Percentiles rank a stretch among this genome's conserved stretches.
phyloP scores from a whole-genome alignment of 2,797 vertebrate genomes.

The Lophius americanus region DNA sequence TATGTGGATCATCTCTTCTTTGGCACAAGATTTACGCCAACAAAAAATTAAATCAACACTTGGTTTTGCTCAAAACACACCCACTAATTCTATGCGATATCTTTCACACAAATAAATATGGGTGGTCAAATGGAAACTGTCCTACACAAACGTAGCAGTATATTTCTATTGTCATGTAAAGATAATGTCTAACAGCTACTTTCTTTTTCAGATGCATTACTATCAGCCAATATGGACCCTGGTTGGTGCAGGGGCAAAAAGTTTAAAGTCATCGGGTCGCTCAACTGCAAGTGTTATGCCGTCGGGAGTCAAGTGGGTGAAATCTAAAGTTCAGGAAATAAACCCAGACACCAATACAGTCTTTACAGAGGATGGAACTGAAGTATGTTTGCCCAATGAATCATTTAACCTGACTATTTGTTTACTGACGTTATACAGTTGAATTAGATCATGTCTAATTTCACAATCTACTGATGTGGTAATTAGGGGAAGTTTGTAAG shows the following conservation, averaged over 20 bases:
- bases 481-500: not conserved
- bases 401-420: not conserved
- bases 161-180: not conserved
- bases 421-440: not conserved
- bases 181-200: not conserved
- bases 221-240: slow-evolving; percentile 98
- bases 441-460: not conserved
- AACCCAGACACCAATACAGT: slow-evolving; percentile 90
- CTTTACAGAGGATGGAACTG: slow-evolving; percentile 81
- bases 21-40: no score
- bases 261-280: slow-evolving; percentile 81
- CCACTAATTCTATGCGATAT: no score
- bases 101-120: no score
- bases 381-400: slow-evolving; percentile 77
- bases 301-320: slow-evolving; percentile 91
- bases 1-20: no score
- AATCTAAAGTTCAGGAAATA: slow-evolving; percentile 87
- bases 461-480: not conserved
- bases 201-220: slow-evolving; percentile 88
- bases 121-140: not conserved
- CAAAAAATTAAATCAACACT: no score
- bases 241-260: slow-evolving; percentile 94
- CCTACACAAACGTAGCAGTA: no score
- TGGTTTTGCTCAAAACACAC: no score
- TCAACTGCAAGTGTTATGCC: slow-evolving; percentile 88